Percentiles rank a stretch among this genome's conserved stretches.
These are phyloP conservation scores for Tenthredo distinguenda DNA, from an alignment of 2,888 invertebrate genomes.

Conservation along the genomic window DNA sequence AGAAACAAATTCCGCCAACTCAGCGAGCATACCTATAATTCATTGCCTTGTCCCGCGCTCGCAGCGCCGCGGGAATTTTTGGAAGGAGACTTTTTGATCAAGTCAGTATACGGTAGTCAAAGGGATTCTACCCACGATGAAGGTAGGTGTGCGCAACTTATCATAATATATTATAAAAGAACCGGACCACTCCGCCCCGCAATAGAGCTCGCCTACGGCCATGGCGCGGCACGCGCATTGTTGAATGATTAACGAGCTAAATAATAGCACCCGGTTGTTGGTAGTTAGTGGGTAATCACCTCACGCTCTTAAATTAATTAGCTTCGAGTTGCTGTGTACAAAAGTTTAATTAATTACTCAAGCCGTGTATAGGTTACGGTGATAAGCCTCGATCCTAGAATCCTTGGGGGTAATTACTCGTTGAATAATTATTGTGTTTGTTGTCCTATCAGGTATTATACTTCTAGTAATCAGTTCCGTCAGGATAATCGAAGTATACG, in stretches of 20 bases:
- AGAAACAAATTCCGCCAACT: not conserved
- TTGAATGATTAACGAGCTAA: slow-evolving; percentile 65
- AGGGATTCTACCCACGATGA: not conserved
- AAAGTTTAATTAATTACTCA: slow-evolving; percentile 68
- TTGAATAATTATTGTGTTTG: not conserved
- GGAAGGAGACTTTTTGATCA: slow-evolving; percentile 2
- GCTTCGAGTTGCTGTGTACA: slow-evolving; percentile 61
- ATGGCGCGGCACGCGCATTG: slow-evolving; percentile 54
- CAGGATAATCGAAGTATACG: not conserved
- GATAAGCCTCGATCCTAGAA: slow-evolving; percentile 28
- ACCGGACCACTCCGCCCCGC: slow-evolving; percentile 7
- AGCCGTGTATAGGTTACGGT: slow-evolving; percentile 4
- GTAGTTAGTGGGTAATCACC: slow-evolving; percentile 66
- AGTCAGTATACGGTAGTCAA: not conserved
- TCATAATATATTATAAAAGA: slow-evolving; percentile 44
- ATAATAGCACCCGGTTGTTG: slow-evolving; percentile 66
- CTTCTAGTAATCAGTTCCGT: not conserved
- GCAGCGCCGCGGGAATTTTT: slow-evolving; percentile 4
- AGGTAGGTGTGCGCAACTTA: slow-evolving; percentile 14
- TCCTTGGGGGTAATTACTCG: not conserved
- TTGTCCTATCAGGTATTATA: not conserved
- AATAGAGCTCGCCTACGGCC: slow-evolving; percentile 9
- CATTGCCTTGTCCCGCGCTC: not conserved
- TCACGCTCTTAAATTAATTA: slow-evolving; percentile 64
- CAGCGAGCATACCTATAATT: not conserved